Percentiles rank a stretch among this genome's conserved stretches.
phyloP scores from a whole-genome alignment of 2,888 invertebrate species.

The Hofmannophila pseudospretella region DNA sequence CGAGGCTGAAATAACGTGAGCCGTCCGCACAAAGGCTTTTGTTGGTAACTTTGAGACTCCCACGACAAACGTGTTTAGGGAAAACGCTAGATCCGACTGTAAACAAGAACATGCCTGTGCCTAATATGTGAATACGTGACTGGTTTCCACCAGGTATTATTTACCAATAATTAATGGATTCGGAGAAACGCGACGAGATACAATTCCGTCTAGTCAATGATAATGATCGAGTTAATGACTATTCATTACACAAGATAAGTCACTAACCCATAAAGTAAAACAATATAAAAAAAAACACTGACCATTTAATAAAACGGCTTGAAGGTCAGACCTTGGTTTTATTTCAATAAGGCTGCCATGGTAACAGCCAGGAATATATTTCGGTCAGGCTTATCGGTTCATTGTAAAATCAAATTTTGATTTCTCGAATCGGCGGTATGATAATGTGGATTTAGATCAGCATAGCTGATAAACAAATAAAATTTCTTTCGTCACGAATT shows the following conservation, averaged over 20 bases:
- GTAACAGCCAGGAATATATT: constrained; percentile 11
- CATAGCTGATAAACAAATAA: background rate
- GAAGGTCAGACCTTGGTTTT: constrained; percentile 22
- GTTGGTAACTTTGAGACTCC: constrained; percentile 26
- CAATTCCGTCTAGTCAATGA: too few relatives aligned
- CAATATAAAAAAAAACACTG: too few relatives aligned
- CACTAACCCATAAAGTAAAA: too few relatives aligned
- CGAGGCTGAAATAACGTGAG: constrained; percentile 28
- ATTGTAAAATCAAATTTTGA: constrained; percentile 16
- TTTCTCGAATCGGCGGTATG: constrained; percentile 26
- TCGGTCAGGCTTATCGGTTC: background rate
- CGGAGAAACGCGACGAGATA: too few relatives aligned
- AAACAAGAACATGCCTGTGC: constrained; percentile 4
- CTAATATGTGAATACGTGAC: constrained; percentile 2
- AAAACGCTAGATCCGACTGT: constrained; percentile 12
- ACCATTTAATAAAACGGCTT: constrained; percentile 20
- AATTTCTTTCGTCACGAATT: background rate
- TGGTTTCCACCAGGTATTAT: too few relatives aligned
- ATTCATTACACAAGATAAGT: too few relatives aligned
- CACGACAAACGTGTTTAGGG: constrained; percentile 26
- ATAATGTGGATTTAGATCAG: background rate
- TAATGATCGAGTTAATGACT: too few relatives aligned
- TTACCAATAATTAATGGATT: too few relatives aligned
- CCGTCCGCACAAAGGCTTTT: constrained; percentile 29
- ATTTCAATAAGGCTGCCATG: constrained; percentile 10